Percentiles rank a stretch among this genome's conserved stretches.
phyloP scores from a whole-genome alignment of 2,888 invertebrate genomes.

The Microplitis deprimator region DNA sequence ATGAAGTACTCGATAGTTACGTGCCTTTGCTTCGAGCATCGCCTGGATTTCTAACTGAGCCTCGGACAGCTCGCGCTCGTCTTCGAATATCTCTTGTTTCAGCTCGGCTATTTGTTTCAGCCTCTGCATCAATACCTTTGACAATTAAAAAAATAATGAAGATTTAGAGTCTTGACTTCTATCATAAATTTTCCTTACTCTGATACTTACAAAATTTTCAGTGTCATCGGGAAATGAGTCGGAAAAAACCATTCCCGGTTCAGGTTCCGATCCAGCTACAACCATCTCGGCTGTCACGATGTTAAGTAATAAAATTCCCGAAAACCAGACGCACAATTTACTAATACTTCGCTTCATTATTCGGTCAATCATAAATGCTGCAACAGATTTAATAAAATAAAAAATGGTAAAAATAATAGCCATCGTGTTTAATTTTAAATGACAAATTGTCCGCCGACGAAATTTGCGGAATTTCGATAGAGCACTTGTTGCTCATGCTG shows the following conservation, averaged over 20 bases:
- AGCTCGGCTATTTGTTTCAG: constrained; percentile 58
- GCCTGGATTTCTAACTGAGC: constrained; percentile 60
- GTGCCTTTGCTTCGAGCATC: constrained; percentile 57
- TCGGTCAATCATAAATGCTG: constrained; percentile 40
- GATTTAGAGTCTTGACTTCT: no score
- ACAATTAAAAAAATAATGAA: not conserved
- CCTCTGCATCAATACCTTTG: constrained; percentile 55
- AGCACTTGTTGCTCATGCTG: no score
- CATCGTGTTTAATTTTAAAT: no score
- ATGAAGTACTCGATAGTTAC: constrained; percentile 47
- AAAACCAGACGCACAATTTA: constrained; percentile 54
- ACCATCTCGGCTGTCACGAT: constrained; percentile 35
- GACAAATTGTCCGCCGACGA: no score
- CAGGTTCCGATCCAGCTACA: constrained; percentile 57
- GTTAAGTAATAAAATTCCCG: constrained; percentile 11
- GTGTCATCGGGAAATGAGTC: constrained; percentile 55
- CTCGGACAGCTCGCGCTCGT: constrained; percentile 60
- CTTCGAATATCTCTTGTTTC: constrained; percentile 58
- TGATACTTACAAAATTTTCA: constrained; percentile 57
- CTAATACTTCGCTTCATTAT: constrained; percentile 59
- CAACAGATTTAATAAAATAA: constrained; percentile 24
- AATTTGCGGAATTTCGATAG: no score
- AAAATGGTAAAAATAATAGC: not conserved
- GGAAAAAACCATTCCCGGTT: constrained; percentile 54
- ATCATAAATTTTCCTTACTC: no score